Evolutionary conservation across 2,888 invertebrate species (phyloP), one percentile per base, ranked within the genome.

Genomic region (Cerastoderma edule): DNA sequence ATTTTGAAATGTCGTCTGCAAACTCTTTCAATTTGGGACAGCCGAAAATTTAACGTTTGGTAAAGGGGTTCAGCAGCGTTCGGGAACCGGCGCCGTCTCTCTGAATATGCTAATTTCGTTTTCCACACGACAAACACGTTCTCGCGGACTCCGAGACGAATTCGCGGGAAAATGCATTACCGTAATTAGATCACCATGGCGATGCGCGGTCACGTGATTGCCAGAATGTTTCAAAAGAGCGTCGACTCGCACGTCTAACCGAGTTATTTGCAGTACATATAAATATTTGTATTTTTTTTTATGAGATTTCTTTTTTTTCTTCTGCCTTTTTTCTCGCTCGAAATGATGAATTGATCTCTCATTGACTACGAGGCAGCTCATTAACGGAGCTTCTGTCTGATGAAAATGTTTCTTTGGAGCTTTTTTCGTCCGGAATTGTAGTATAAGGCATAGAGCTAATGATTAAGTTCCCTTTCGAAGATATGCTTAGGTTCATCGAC

Each of bases 131-230:
- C 48, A 60, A 53, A 63, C 69, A 63, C 60, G 63, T 60, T 63
- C 56, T 48, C 60, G 24, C 33, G 60, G 50, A 19, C 24, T 33
- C 13, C 27, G 69, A 60, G 60, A 60, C 69, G 30, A 60, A 39
- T 30, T 48, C 69, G 48, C 70, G 78, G 67, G 78, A 78, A 78
- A 63, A 72, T 74, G 78, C 74, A 78, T 75, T 78, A 78, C 74
- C 46, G 56, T 78, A 74, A 78, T 78, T 78, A 75, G 68, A 78
- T 78, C 57, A 68, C 46, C 48, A 63, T 56, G 53, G 68, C 68
- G 48, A 57, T 33, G 32, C 32, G 22, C 48, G 44, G 68, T 64
- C 74, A 75, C 72, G 72, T 74, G 74, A 27, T 64, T 32, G 24
- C 28, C 67, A 28, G 74, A 76, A 73, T 78, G 53, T 32, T 64